Base-by-base conservation (phyloP, 1,140 invertebrate genomes). In the Trichogramma pretiosum region DNA sequence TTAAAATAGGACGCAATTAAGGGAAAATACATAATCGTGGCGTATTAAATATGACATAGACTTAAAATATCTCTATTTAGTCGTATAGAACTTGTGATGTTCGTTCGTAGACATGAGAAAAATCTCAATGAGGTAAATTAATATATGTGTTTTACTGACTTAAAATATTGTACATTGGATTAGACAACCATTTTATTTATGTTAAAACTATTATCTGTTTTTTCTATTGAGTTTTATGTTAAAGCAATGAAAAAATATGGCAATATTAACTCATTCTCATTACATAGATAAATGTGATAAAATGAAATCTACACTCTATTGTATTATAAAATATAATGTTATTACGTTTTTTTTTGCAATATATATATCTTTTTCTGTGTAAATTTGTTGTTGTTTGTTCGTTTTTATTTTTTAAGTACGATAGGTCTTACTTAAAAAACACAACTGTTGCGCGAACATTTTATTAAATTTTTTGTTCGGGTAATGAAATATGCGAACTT, bases 21-120 rank as follows among this genome's bases (percentile, higher is more conserved):
- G 23, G 16, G 19, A 53, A 39, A 35, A 19, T 46, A 23, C 42
- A 24, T 24, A 18, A 21, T n/a, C 43, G 30, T 50, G 47, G 47
- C 50, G 17, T 50, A 54, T 41, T 53, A 48, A 45, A 33, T n/a
- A 35, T 14, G 13, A 33, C 14, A 39, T 39, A n/a, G n/a, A n/a
- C n/a, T n/a, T n/a, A n/a, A n/a, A n/a, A n/a, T n/a, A n/a, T n/a
- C n/a, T n/a, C n/a, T n/a, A n/a, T n/a, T n/a, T n/a, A n/a, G n/a
- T 28, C 42, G 32, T 23, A 30, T 51, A 52, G 50, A 34, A 46
- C 19, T 46, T 46, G 49, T 51, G 38, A 51, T 47, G 50, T 42
- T 51, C 30, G 38, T 52, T 51, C n/a, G 45, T 52, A 52, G 50
- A 52, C 47, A n/a, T n/a, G n/a, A n/a, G n/a, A n/a, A 47, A 51